Base-by-base conservation (phyloP, 2,888 invertebrate species). In the Tetheella fluctuosa region DNA sequence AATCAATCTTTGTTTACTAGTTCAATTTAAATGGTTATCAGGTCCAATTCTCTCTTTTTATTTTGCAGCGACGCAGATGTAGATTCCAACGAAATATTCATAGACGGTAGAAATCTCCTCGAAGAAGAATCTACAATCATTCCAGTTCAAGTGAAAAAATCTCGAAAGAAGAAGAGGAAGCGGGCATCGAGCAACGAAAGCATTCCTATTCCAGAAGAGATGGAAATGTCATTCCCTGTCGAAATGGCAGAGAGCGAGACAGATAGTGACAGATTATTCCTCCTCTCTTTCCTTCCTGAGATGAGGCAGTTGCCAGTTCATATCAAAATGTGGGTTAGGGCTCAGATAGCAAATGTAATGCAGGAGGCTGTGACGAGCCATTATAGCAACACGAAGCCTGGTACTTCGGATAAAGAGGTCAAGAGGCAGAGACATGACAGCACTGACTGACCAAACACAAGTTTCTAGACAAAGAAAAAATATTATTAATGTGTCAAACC, bases 311-410 rank as follows among this genome's bases (percentile, higher is more conserved):
- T 93, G 25, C 91, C 91, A 0, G 64, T 84, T 1, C 83, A 91
- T 67, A 80, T 91, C 25, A 92, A 91, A 77, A 92, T 93, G 92
- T 93, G 93, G 93, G 89, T 86, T 57, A 67, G 92, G 17, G 85
- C 91, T 0, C 90, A 91, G 73, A 89, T 93, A 60, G 91, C 93
- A 0, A 89, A 83, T 58, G 74, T 89, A 0, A 92, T 93, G 92
- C 91, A 93, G 69, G 91, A 92, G 58, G 93, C 93, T 0, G 91
- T 92, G 1, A 73, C 75, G 1, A 81, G 83, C 39, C 88, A 90
- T 57, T 89, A 81, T 64, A 85, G 80, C 54, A 85, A 88, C 58
- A 80, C 79, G 0, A 73, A 70, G 37, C 86, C 88, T 1, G 77
- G 75, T 0, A 64, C 63, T 8, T 66, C 74, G 0, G 71, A 75